A percentile compares a stretch with the other conserved stretches of the same genome.
These are phyloP conservation scores for Onchidella celtica DNA, from an alignment of 2,888 invertebrate species.

Conservation along the genomic window DNA sequence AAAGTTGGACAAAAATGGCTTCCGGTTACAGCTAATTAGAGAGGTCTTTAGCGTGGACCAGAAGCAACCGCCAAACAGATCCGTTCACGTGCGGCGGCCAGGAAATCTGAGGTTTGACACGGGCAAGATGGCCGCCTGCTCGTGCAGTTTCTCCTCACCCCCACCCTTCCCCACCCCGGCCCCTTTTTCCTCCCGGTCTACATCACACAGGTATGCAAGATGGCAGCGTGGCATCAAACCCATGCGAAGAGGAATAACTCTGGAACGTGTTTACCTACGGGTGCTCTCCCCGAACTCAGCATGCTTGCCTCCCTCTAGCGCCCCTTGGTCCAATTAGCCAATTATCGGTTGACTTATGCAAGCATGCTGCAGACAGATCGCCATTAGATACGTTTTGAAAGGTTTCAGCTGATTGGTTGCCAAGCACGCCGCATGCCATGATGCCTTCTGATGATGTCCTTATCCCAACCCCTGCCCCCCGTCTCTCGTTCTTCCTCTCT, in stretches of 20 bases:
- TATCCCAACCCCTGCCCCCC: background rate
- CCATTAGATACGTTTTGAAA: background rate
- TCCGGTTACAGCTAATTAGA: too few species aligned
- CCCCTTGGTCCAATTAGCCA: constrained; percentile 7
- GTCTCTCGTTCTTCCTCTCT: background rate
- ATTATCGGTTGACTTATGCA: background rate
- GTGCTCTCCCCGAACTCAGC: background rate
- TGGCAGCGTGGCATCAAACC: background rate
- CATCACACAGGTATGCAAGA: background rate
- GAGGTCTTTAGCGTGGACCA: too few species aligned
- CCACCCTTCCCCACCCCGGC: too few species aligned
- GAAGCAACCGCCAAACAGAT: too few species aligned
- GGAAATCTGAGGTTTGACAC: too few species aligned
- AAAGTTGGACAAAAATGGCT: too few species aligned
- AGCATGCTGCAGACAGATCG: background rate
- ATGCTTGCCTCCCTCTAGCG: background rate
- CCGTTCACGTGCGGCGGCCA: too few species aligned
- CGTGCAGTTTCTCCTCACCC: too few species aligned
- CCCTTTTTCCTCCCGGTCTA: too few species aligned
- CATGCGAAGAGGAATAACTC: constrained; percentile 9
- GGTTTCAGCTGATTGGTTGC: background rate
- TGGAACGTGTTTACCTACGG: constrained; percentile 4
- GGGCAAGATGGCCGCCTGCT: too few species aligned
- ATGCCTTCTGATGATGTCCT: background rate
- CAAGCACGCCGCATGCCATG: background rate